Percentiles rank a stretch among this genome's conserved stretches.
Evolutionary conservation across 2,797 vertebrate genomes (phyloP).

Genomic region (Streptopelia turtur): DNA sequence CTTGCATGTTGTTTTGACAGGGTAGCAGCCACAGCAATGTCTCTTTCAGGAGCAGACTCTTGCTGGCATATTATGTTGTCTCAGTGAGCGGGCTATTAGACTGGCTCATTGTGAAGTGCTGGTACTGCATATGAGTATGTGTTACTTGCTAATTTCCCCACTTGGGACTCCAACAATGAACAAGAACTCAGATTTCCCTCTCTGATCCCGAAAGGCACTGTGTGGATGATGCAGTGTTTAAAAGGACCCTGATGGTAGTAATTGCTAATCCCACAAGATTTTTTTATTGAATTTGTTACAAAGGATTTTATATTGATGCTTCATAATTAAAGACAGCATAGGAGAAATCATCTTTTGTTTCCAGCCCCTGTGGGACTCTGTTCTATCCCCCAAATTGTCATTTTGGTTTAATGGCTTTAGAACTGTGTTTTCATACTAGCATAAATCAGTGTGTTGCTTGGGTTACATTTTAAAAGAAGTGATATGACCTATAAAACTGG

Average conservation of each 20-base stretch:
- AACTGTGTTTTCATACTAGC: neutral
- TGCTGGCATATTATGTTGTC: neutral
- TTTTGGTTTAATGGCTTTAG: slow-evolving; percentile 23
- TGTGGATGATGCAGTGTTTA: neutral
- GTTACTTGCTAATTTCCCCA: neutral
- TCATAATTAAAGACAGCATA: slow-evolving; percentile 26
- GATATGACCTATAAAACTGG: slow-evolving; percentile 30
- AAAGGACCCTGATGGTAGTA: neutral
- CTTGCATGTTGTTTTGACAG: neutral
- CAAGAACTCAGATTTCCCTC: neutral
- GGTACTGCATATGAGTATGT: neutral
- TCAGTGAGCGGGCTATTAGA: neutral
- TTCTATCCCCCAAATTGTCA: neutral
- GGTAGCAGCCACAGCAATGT: neutral
- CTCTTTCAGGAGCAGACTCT: neutral
- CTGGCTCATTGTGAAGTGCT: neutral
- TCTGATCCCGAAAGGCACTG: neutral
- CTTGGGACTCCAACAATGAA: neutral
- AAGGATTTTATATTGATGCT: neutral
- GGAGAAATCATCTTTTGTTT: slow-evolving; percentile 27
- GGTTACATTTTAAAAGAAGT: neutral
- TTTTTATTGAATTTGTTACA: neutral
- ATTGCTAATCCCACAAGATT: slow-evolving; percentile 1
- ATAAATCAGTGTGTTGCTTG: neutral
- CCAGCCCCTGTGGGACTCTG: neutral